Conservation (phyloP, 2,797 vertebrate species). For the Anguilla pacifica region DNA sequence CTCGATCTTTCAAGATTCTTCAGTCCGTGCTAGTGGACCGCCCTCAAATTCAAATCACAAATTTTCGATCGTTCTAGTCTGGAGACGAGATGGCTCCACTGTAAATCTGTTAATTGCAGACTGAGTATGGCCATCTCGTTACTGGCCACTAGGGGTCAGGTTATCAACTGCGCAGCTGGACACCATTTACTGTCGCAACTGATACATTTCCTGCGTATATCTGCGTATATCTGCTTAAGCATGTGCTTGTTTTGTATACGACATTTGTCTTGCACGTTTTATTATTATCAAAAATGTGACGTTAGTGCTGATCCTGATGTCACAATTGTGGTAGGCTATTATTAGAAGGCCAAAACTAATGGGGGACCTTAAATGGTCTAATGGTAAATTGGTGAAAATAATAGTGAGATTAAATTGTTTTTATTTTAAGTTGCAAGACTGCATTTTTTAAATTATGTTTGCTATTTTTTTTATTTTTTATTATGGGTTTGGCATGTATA, state of each 20-base stretch:
- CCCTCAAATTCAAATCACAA: no score
- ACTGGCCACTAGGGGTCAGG: conserved; percentile 6
- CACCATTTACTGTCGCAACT: neutral
- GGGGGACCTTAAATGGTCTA: neutral
- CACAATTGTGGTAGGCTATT: neutral
- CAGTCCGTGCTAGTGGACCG: no score
- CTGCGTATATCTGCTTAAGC: neutral
- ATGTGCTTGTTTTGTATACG: neutral
- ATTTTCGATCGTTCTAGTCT: no score
- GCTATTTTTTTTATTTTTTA: neutral
- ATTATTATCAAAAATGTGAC: neutral
- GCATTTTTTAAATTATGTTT: neutral
- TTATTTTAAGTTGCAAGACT: no score
- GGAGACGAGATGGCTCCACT: neutral
- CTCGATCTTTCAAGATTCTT: no score
- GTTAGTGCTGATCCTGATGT: neutral
- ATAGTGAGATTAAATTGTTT: neutral
- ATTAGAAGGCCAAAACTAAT: neutral
- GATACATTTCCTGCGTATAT: neutral
- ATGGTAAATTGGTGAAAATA: neutral
- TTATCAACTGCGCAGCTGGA: neutral
- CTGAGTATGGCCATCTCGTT: neutral
- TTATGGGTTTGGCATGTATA: neutral
- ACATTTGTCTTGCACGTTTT: neutral
- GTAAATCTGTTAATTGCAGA: neutral